Evolutionary conservation across 2,113 vertebrate species (phyloP), one percentile per base, ranked within the genome.

Genomic region (Anarhynchus alexandrinus): DNA sequence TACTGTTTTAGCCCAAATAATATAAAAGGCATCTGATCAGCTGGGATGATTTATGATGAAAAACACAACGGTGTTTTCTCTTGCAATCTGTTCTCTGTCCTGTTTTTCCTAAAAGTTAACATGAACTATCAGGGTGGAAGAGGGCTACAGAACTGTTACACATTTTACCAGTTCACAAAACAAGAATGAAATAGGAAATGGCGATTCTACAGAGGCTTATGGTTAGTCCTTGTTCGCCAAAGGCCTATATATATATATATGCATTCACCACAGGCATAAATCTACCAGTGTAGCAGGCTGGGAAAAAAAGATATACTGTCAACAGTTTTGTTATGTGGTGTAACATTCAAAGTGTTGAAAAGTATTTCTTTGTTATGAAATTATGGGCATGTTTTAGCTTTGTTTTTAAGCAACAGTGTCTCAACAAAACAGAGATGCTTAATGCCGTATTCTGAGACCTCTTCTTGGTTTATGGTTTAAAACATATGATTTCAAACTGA

Each of bases 341-440:
- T 69, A 93, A 85, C 88, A 79, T 95, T 64, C 71, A 30, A 90
- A 95, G 95, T 94, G 77, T 95, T 97, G 95, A 97, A 97, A 97
- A 94, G 79, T 77, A 92, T n/a, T 83, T 82, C 85, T 95, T 96
- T 97, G 93, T 96, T 95, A 96, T 77, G 96, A 96, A 95, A 96
- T 97, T 94, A 94, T 70, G 93, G 66, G 29, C 88, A 90, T 92
- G 90, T 95, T 97, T 93, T 69, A 80, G 90, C 90, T 95, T 93
- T 95, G 73, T 89, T 95, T 97, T 89, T 89, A 93, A 93, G 73
- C 70, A 93, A 89, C n/a, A 95, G 70, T 45, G 58, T 86, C 89
- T 90, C 91, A 94, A 87, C 84, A 94, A 91, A 94, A 89, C 29
- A 72, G 88, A 91, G 79, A 94, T 82, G 71, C 59, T 89, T 73